A percentile compares a stretch with the other conserved stretches of the same genome.
Evolutionary conservation across 2,797 vertebrate species (phyloP).

Genomic region (Danionella dracula): DNA sequence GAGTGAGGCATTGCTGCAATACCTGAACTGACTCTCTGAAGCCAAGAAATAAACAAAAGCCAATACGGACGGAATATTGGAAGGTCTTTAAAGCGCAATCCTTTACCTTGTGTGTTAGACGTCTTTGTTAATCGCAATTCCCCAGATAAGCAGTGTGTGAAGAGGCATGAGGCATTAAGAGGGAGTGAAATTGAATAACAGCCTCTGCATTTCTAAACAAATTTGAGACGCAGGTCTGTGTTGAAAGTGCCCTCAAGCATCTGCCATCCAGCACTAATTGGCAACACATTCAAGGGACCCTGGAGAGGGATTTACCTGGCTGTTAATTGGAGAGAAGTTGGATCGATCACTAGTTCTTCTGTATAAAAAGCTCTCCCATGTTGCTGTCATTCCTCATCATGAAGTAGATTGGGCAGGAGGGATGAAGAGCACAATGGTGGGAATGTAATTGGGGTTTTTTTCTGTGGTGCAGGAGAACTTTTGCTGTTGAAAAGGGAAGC

Average conservation of each 20-base stretch:
- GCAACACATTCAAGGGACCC: constrained; percentile 26
- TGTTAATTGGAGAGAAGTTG: constrained; percentile 44
- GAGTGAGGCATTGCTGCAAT: constrained; percentile 1
- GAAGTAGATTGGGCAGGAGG: constrained; percentile 15
- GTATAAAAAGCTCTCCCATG: constrained; percentile 22
- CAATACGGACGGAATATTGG: constrained; percentile 2
- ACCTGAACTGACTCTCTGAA: constrained; percentile 16
- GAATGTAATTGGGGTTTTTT: constrained; percentile 43
- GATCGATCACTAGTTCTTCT: constrained; percentile 35
- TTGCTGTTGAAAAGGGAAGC: not conserved
- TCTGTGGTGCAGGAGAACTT: constrained; percentile 20
- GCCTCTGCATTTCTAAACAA: constrained; percentile 32
- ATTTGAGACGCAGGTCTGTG: constrained; percentile 31
- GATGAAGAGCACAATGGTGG: constrained; percentile 17
- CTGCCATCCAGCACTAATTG: constrained; percentile 40
- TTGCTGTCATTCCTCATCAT: constrained; percentile 36
- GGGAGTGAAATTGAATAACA: constrained; percentile 15
- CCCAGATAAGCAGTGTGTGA: constrained; percentile 16
- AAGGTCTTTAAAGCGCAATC: constrained; percentile 17
- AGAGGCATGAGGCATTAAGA: constrained; percentile 18
- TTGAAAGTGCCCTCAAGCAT: constrained; percentile 30
- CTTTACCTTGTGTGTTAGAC: constrained; percentile 1
- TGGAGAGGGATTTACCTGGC: constrained; percentile 35
- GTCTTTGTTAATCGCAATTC: constrained; percentile 23
- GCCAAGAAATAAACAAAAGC: constrained; percentile 27